Conservation (phyloP, 2,113 vertebrate species). For the Calcarius ornatus region DNA sequence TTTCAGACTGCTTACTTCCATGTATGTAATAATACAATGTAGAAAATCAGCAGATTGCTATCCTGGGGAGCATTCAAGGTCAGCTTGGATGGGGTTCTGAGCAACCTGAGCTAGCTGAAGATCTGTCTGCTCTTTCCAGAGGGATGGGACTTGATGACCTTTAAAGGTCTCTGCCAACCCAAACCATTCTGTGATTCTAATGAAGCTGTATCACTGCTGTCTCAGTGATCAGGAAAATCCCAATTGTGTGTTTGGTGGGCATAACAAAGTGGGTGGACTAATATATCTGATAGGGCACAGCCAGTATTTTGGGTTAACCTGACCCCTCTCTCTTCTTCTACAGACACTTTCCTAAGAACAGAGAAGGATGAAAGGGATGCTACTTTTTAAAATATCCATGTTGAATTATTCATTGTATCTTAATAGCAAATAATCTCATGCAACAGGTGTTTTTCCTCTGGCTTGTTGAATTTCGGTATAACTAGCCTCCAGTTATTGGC, state of each 20-base stretch:
- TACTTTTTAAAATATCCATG: constrained; percentile 22
- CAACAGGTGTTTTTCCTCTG: constrained; percentile 71
- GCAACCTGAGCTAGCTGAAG: not conserved
- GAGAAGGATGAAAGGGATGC: not conserved
- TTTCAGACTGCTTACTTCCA: not conserved
- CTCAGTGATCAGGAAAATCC: not conserved
- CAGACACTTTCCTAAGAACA: not conserved
- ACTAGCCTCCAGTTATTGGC: constrained; percentile 61
- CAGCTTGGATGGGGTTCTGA: not conserved
- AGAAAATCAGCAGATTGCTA: not conserved
- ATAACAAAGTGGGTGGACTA: not conserved
- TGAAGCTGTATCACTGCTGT: not conserved
- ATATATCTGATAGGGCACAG: not conserved
- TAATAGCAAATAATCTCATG: constrained; percentile 60
- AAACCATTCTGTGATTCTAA: not conserved
- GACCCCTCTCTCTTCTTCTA: not conserved
- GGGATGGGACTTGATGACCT: not conserved
- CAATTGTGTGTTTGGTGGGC: not conserved
- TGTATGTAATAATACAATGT: not conserved
- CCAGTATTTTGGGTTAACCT: not conserved
- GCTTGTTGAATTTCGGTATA: constrained; percentile 58
- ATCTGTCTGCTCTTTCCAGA: not conserved
- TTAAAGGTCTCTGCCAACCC: not conserved
- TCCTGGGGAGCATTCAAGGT: not conserved
- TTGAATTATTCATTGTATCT: constrained; percentile 75